Evolutionary conservation across 2,888 invertebrate species (phyloP), one percentile per base, ranked within the genome.

Genomic region (Chrysolina oricalcia): DNA sequence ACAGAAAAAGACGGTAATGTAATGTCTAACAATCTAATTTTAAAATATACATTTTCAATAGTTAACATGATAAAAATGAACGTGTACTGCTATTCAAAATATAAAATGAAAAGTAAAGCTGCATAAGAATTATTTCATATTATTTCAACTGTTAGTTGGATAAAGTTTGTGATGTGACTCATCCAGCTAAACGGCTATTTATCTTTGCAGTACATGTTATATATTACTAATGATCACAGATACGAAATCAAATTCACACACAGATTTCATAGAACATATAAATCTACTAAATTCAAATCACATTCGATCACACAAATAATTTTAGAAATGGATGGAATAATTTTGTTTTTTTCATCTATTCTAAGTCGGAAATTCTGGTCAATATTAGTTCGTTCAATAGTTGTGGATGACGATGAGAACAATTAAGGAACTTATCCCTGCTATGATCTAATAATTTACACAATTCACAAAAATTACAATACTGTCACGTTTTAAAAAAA

Each of bases 161-260:
- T 59, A 59, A n/a, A 27, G 59, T 27, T n/a, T 59, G 59, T 59
- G 59, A 59, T 59, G 59, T 27, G 3, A 27, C 46, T 56, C n/a
- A 41, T 59, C 17, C 46, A 70, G 62, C 43, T 40, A n/a, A 59
- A 35, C 62, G 13, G 15, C 48, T 71, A 64, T 64, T 64, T 71
- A 11, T 64, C 10, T 23, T n/a, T 63, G 68, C 69, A 73, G 73
- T 73, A 73, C 69, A 67, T 56, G 50, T 56, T 53, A 63, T 50
- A 27, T 66, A 59, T 66, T 66, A 72, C 65, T 48, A 66, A 59
- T 65, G 72, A 75, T 75, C 75, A 75, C 75, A 75, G 75, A 75
- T 72, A 75, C 72, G 69, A 46, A 74, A 46, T 41, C 17, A 71
- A 40, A 72, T 27, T 66, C 74, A 74, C 62, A 65, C 17, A 46